Base-by-base conservation (phyloP, 2,888 invertebrate genomes). In the Drosophila flavopinicola region DNA sequence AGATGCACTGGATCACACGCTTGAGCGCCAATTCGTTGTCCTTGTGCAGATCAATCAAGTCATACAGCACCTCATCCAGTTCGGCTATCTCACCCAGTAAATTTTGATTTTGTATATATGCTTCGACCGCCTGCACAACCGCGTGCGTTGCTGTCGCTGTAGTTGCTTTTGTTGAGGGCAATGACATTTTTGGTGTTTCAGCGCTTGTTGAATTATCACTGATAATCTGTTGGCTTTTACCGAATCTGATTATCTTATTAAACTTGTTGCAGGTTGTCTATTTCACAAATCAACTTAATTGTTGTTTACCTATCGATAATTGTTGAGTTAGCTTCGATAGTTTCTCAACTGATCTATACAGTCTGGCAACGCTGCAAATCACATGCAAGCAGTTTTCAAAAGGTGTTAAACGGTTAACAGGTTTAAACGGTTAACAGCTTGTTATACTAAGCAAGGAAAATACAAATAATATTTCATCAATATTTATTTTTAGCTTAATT, bases 101-200 rank as follows among this genome's bases (percentile, higher is more conserved):
- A 44, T 83, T 83, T 47, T 87, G 86, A 20, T 83, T 83, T 20
- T 85, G 79, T 20, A 83, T 87, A 42, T 71, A 87, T 1, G 63
- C 48, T 2, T 86, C 84, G n/a, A 83, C 33, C 3, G 70, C 74
- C 41, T 78, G 73, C 1, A 82, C 87, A 17, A 87, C 85, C 0
- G 85, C 87, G 23, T 82, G 66, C 1, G 85, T 82, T 20, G 56
- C 52, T 4, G 80, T 82, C 2, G 68, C 29, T 17, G 77, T 80
- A 27, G 53, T 75, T 15, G 68, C 65, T 66, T 66, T 87, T 17
- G 68, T 85, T 5, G 61, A 17, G 9, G 66, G 66, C 37, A 87
- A 15, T 0, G 87, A 39, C 80, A 80, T 80, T 38, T 59, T 24
- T n/a, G 7, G n/a, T 24, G 3, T 6, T 24, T 38, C 38, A 0